Base-by-base conservation (phyloP, 2,113 vertebrate species). In the Nothobranchius kuhntae region DNA sequence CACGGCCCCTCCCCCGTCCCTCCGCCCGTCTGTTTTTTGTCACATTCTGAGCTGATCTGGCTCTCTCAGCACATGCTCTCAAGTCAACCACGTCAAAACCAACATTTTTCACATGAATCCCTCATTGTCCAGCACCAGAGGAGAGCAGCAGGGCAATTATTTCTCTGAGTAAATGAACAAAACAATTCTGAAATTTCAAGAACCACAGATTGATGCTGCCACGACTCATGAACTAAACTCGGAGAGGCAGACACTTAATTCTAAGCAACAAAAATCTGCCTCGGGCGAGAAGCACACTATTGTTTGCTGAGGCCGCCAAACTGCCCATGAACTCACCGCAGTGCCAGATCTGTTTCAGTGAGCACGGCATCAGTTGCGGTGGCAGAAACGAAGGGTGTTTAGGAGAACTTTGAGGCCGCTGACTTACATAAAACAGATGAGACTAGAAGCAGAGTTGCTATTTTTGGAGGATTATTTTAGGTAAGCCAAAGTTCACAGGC, bases 361-460 rank as follows among this genome's bases (percentile, higher is more conserved):
- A 9, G 61, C 62, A 56, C 68, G 47, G 71, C 17, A 61, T 85
- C 73, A 53, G 67, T 59, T 50, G 26, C 78, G 74, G 82, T 61
- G 52, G 74, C 78, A 73, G 80, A 72, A 59, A 13, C 54, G 51
- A 70, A 61, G 77, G 72, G 59, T 61, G 59, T 14, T 66, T 56
- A 75, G 65, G 55, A 82, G 78, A 75, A 59, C 74, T 82, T 75
- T 90, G 91, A 70, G 89, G 86, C 81, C 21, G 1, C 73, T 71
- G 53, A 77, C 82, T 91, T 88, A 92, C 82, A 72, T 57, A 82
- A 92, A 89, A 87, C 90, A 93, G 91, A 93, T 91, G 87, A 90
- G 74, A 65, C 15, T 53, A 65, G 73, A 74, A 73, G 71, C 64
- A 73, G 55, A 80, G 78, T 47, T 76, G 75, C 81, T 89, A 85